phyloP scores from a whole-genome alignment of 2,888 invertebrate species.

The Athripsodes cinereus region DNA sequence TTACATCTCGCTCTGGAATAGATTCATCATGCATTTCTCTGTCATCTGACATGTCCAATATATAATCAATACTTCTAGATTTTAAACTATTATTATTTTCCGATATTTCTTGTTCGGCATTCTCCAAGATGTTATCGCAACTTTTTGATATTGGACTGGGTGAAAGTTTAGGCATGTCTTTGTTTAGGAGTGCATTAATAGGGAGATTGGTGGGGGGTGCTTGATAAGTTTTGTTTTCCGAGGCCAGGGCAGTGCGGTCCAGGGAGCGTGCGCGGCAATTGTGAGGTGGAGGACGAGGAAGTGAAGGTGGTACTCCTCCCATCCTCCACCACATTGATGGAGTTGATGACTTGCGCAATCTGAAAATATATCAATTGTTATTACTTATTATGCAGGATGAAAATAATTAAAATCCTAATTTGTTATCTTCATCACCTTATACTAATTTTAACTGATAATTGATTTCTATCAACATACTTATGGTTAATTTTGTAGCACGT shows the following conservation, averaged over 20 bases:
- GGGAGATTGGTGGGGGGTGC: conserved; percentile 34
- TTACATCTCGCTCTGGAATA: conserved; percentile 1
- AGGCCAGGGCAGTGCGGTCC: conserved; percentile 29
- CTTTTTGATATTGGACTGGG: conserved; percentile 35
- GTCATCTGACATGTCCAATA: conserved; percentile 18
- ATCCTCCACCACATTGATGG: conserved; percentile 54
- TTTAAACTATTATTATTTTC: conserved; percentile 3
- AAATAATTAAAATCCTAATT: too few species aligned
- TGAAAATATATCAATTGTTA: too few species aligned
- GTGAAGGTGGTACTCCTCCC: conserved; percentile 32
- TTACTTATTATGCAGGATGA: too few species aligned
- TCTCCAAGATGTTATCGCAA: conserved; percentile 34
- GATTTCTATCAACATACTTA: too few species aligned
- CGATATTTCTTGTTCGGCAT: conserved; percentile 17
- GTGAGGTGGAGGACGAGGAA: conserved; percentile 35
- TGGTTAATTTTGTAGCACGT: too few species aligned
- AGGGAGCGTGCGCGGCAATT: conserved; percentile 35
- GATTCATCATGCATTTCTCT: background rate
- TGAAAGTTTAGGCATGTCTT: conserved; percentile 39
- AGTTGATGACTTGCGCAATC: conserved; percentile 61
- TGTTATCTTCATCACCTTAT: too few species aligned
- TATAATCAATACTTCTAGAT: conserved; percentile 36
- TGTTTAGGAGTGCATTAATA: conserved; percentile 33
- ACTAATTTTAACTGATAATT: too few species aligned
- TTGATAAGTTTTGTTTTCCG: conserved; percentile 39